A percentile compares a stretch with the other conserved stretches of the same genome.
These are phyloP conservation scores for Aphelinus certus DNA, from an alignment of 1,140 invertebrate genomes.

Conservation along the genomic window DNA sequence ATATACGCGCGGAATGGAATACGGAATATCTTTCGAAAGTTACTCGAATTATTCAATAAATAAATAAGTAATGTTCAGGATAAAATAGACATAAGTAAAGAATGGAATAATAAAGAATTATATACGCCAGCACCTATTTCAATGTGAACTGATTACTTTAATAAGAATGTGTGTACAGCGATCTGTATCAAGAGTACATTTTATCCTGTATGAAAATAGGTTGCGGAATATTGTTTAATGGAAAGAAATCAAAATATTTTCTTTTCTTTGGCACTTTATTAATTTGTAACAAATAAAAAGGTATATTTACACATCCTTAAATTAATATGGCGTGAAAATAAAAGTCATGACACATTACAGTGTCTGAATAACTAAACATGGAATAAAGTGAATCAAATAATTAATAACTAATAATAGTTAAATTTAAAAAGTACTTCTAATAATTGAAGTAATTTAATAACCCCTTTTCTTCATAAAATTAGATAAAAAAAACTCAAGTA, in stretches of 20 bases:
- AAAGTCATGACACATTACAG: conserved; percentile 47
- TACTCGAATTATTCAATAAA: too few species aligned
- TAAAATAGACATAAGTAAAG: too few species aligned
- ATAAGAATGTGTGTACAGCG: too few species aligned
- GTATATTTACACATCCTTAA: conserved; percentile 57
- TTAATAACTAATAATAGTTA: conserved; percentile 4
- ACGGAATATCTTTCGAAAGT: too few species aligned
- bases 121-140: too few species aligned
- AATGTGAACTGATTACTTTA: too few species aligned
- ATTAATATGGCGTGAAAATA: conserved; percentile 57
- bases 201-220: too few species aligned
- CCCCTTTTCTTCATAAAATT: conserved; percentile 23
- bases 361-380: conserved; percentile 45
- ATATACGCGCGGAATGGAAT: too few species aligned
- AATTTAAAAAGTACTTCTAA: conserved; percentile 17
- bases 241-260: conserved; percentile 7
- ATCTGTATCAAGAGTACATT: too few species aligned
- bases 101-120: too few species aligned
- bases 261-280: conserved; percentile 65
- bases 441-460: conserved; percentile 28
- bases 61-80: too few species aligned
- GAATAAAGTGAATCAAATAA: conserved; percentile 24
- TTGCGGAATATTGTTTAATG: too few species aligned
- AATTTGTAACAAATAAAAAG: conserved; percentile 53
- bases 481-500: conserved; percentile 1